These are phyloP conservation scores for Acronicta alni DNA, from an alignment of 2,888 invertebrate species.

Conservation along the genomic window DNA sequence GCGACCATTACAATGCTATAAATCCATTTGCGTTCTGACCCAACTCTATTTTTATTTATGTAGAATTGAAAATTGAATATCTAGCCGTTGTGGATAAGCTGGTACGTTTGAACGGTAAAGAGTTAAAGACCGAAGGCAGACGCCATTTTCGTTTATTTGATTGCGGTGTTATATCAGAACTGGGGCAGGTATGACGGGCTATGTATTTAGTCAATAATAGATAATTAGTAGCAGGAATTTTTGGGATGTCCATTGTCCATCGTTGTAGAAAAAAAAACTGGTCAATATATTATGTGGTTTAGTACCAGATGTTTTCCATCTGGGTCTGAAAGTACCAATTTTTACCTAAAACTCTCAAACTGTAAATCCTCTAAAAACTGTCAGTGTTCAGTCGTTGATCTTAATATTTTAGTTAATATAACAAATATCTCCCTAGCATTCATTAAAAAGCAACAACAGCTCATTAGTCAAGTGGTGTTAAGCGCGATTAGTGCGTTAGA, in stretches of 20 bases:
- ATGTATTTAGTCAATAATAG: conserved; percentile 63
- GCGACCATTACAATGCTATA: conserved; percentile 80
- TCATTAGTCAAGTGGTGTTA: no score
- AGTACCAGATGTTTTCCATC: not conserved
- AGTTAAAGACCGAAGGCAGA: conserved; percentile 65
- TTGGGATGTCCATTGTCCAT: conserved; percentile 27
- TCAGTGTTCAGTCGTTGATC: no score
- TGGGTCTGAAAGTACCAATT: no score
- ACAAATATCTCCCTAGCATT: not conserved
- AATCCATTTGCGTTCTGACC: conserved; percentile 42
- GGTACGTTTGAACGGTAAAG: conserved; percentile 61
- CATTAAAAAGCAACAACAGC: not conserved
- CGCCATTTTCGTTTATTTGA: conserved; percentile 82
- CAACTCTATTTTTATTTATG: not conserved
- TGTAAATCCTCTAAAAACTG: no score
- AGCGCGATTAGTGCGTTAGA: no score
- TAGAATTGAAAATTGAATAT: conserved; percentile 54
- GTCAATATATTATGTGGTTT: not conserved
- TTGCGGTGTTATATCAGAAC: conserved; percentile 79
- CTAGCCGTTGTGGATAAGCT: conserved; percentile 36
- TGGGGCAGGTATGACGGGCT: conserved; percentile 77
- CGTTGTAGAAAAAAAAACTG: conserved; percentile 3
- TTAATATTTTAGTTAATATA: no score
- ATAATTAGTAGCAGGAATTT: conserved; percentile 50
- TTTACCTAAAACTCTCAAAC: no score